Evolutionary conservation across 1,140 invertebrate species (phyloP).

Genomic region (Oryzaephilus surinamensis): DNA sequence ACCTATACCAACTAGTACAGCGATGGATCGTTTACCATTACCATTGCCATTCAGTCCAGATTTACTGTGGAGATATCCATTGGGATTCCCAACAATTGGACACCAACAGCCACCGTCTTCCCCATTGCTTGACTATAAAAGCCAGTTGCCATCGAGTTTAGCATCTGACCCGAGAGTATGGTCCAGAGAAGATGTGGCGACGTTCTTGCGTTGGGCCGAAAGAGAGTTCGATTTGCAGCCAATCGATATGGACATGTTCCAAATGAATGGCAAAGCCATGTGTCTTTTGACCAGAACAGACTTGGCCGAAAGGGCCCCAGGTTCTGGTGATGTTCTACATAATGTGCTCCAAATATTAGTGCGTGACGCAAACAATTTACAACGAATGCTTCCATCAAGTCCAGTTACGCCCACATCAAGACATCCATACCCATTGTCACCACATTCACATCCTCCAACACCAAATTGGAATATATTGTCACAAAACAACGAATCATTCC

Average conservation of each 20-base stretch:
- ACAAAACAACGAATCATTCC: constrained; percentile 52
- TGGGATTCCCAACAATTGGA: constrained; percentile 47
- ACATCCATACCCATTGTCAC: constrained; percentile 62
- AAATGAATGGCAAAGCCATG: constrained; percentile 93
- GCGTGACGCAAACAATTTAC: constrained; percentile 62
- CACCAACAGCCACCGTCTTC: constrained; percentile 50
- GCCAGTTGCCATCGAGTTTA: constrained; percentile 66
- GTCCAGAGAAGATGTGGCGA: constrained; percentile 79
- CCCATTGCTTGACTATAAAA: constrained; percentile 73
- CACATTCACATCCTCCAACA: constrained; percentile 65
- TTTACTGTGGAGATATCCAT: constrained; percentile 70
- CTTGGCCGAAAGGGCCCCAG: constrained; percentile 79
- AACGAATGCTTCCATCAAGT: constrained; percentile 66
- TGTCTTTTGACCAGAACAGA: constrained; percentile 83
- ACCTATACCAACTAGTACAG: constrained; percentile 44
- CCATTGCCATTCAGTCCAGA: constrained; percentile 63
- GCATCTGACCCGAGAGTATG: constrained; percentile 81
- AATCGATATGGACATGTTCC: constrained; percentile 88
- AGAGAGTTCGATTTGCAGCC: constrained; percentile 85
- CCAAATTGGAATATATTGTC: constrained; percentile 60
- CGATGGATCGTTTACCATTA: constrained; percentile 51
- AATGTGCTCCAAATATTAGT: constrained; percentile 85
- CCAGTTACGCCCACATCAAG: constrained; percentile 73
- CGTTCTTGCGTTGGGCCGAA: constrained; percentile 86
- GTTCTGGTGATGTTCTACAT: constrained; percentile 85